These are phyloP conservation scores for Rhinella marina DNA, from an alignment of 2,797 vertebrate species.

Conservation along the genomic window DNA sequence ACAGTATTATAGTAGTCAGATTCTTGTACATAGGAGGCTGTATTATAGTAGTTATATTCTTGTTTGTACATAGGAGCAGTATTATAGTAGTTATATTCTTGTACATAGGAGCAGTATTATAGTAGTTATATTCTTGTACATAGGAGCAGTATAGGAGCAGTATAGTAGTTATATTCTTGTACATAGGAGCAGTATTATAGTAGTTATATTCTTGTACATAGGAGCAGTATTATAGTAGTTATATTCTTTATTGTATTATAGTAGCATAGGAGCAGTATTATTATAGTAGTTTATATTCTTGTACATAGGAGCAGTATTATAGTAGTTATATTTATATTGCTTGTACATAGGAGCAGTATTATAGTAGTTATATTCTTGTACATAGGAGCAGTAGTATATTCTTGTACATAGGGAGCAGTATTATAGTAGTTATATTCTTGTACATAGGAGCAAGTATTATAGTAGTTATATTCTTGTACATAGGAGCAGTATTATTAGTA, in stretches of 20 bases:
- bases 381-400: not conserved
- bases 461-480: no score
- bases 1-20: not conserved
- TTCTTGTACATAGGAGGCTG: not conserved
- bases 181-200: not conserved
- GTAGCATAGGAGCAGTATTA: no score
- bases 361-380: no score
- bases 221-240: not conserved
- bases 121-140: constrained; percentile 12
- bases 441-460: no score
- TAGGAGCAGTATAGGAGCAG: not conserved
- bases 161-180: constrained; percentile 16
- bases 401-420: no score
- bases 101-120: constrained; percentile 4
- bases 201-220: constrained; percentile 15
- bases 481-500: no score
- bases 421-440: no score
- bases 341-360: no score
- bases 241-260: no score
- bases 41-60: not conserved
- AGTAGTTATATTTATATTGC: no score
- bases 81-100: not conserved
- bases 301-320: no score
- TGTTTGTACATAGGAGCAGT: not conserved
- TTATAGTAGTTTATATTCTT: no score